Evolutionary conservation across 2,797 vertebrate genomes (phyloP), one percentile per base, ranked within the genome.

Genomic region (Gila robusta): DNA sequence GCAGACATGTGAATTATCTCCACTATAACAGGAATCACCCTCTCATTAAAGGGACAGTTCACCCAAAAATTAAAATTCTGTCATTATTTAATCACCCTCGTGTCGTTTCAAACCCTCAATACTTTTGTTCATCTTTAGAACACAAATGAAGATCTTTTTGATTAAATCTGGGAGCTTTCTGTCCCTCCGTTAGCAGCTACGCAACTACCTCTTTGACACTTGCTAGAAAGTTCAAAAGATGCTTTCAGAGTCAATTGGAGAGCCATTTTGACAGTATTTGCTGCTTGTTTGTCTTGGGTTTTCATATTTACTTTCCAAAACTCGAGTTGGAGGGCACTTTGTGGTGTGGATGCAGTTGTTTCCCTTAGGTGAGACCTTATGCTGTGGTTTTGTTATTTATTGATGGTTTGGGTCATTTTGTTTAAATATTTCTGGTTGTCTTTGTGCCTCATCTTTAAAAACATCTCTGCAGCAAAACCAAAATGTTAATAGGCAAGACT

Each of bases 401-500:
- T 86, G 52, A 86, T 83, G 85, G 69, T 83, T 79, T 82, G 26
- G 21, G 23, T 74, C 39, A 70, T 79, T 86, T 71, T 59, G 54
- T 62, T 88, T 71, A 72, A 66, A 85, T 62, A 67, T 70, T 26
- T 87, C 23, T 67, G 41, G 78, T 47, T 73, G 59, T 19, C 54
- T 66, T 71, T 39, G 59, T 66, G 23, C 49, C 39, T 16, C 49
- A 26, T 76, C 16, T 62, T 62, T 5, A 39, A 41, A 26, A 77
- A 69, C n/a, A 77, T 70, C 64, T 78, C 52, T 44, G 81, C 82
- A 64, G 80, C 87, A 91, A 93, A 91, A 87, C 90, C 92, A 88
- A 89, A 88, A 70, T 88, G 88, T 89, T 81, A 87, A 92, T 83
- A 88, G 91, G 82, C 54, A 82, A 88, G 80, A 89, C 88, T 59